phyloP scores from a whole-genome alignment of 2,113 vertebrate genomes.

The Tyto alba region DNA sequence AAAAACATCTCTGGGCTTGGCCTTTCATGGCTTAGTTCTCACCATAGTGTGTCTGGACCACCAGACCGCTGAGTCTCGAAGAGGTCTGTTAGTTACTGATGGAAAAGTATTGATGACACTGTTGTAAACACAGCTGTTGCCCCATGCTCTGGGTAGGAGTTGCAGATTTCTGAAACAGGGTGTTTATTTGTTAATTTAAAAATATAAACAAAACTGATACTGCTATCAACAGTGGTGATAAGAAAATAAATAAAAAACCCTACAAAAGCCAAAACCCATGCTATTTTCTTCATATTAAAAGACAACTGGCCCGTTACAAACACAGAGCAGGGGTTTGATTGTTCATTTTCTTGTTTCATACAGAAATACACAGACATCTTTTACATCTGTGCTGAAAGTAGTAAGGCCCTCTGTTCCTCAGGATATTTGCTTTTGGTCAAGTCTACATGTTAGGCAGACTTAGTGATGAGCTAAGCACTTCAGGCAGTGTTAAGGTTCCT shows the following conservation, averaged over 20 bases:
- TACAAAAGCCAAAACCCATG: background rate
- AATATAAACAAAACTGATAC: background rate
- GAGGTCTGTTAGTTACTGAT: background rate
- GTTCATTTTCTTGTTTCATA: background rate
- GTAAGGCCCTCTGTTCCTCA: background rate
- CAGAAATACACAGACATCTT: background rate
- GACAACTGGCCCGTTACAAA: background rate
- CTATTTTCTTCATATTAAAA: background rate
- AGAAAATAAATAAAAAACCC: background rate
- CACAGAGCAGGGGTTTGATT: background rate
- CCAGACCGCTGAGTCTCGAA: background rate
- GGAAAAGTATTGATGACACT: background rate
- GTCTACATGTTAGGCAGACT: background rate
- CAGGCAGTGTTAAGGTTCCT: background rate
- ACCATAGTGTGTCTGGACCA: fast-evolving
- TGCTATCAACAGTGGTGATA: background rate
- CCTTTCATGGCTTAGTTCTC: background rate
- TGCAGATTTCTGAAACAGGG: background rate
- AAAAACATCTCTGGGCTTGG: background rate
- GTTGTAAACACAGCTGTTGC: conserved; percentile 2
- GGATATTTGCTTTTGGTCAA: background rate
- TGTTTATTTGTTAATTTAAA: conserved; percentile 6
- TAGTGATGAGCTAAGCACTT: background rate
- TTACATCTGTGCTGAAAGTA: background rate
- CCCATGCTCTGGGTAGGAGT: background rate